These are phyloP conservation scores for Melanotaenia parkinsoni DNA, from an alignment of 2,797 vertebrate genomes.

Conservation along the genomic window DNA sequence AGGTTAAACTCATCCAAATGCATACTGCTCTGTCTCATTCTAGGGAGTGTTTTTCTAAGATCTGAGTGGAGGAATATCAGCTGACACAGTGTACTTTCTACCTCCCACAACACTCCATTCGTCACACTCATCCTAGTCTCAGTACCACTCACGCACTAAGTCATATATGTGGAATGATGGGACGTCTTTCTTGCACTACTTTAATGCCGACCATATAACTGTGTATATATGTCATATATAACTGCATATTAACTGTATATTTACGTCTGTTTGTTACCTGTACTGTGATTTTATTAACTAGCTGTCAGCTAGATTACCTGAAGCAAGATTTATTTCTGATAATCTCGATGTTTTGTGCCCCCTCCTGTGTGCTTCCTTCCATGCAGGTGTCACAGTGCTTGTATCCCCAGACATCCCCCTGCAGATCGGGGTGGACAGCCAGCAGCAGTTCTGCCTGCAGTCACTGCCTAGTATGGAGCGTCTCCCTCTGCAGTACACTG, in stretches of 20 bases:
- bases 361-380: constrained; percentile 21
- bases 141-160: constrained; percentile 59
- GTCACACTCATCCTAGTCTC: constrained; percentile 57
- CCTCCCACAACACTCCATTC: constrained; percentile 55
- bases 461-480: constrained; percentile 77
- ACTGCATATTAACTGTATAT: neutral
- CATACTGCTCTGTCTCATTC: constrained; percentile 61
- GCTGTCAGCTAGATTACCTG: neutral
- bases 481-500: constrained; percentile 85
- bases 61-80: constrained; percentile 65
- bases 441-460: constrained; percentile 88
- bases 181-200: constrained; percentile 20
- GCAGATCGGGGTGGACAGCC: constrained; percentile 85
- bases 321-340: neutral
- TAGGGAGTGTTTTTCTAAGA: constrained; percentile 67
- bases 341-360: neutral
- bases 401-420: constrained; percentile 83
- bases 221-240: neutral
- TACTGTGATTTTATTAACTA: neutral
- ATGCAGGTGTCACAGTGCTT: constrained; percentile 86
- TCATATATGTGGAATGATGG: constrained; percentile 61
- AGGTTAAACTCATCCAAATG: constrained; percentile 57
- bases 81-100: constrained; percentile 66
- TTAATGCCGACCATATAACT: constrained; percentile 12
- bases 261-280: neutral